Evolutionary conservation across 2,888 invertebrate genomes (phyloP).

Genomic region (Agapostemon virescens): DNA sequence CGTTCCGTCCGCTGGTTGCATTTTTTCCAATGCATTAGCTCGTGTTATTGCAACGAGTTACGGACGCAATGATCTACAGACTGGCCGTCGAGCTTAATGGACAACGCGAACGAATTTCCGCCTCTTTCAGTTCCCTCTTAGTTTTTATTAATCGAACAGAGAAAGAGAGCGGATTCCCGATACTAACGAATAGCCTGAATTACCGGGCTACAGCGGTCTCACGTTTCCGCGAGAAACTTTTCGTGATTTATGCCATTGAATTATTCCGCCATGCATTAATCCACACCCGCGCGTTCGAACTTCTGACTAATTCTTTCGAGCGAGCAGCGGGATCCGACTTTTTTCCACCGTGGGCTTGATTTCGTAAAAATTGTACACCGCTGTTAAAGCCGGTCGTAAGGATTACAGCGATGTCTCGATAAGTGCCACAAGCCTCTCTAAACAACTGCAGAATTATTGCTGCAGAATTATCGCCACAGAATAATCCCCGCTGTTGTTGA

Average conservation of each 20-base stretch:
- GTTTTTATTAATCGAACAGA: conserved; percentile 5
- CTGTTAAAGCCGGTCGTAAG: too few species aligned
- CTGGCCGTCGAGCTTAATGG: neutral
- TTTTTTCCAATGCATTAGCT: neutral
- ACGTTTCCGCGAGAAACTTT: conserved; percentile 25
- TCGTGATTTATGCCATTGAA: conserved; percentile 44
- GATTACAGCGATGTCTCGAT: too few species aligned
- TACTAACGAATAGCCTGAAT: conserved; percentile 33
- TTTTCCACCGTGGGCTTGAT: neutral
- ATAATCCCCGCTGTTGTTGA: too few species aligned
- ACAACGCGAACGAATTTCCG: neutral
- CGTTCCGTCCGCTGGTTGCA: too few species aligned
- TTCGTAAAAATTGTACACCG: neutral
- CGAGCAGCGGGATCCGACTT: conserved; percentile 13
- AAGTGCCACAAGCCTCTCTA: too few species aligned
- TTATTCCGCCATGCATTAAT: conserved; percentile 48
- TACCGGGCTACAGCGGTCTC: neutral
- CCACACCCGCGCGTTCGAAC: conserved; percentile 14
- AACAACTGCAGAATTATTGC: too few species aligned
- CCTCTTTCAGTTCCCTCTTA: neutral
- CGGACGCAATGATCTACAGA: neutral
- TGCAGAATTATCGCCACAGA: too few species aligned
- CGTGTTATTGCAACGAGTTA: neutral
- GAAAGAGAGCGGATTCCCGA: neutral
- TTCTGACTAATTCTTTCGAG: conserved; percentile 14